Conservation (phyloP, 2,888 invertebrate species). For the Leptopilina syphax region DNA sequence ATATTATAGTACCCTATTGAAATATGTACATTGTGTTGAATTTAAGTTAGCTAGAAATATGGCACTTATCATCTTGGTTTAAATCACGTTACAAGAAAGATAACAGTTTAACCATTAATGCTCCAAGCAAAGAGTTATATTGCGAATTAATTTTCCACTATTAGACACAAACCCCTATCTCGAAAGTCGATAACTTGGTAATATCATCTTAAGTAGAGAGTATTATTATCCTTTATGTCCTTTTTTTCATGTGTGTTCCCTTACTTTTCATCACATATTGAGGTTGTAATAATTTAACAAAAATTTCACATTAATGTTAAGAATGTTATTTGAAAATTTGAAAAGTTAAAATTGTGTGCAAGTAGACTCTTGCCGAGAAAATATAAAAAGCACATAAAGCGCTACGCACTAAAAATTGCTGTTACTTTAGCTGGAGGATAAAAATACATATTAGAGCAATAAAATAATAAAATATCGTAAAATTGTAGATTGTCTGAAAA, state of each 20-base stretch:
- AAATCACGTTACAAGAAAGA: background rate
- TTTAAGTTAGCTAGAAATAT: slow-evolving; percentile 6
- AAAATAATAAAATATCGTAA: slow-evolving; percentile 13
- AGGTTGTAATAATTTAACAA: too few species aligned
- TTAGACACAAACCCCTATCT: background rate
- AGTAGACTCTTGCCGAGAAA: background rate
- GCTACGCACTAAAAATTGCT: background rate
- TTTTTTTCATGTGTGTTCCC: background rate
- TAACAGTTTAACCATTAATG: slow-evolving; percentile 27
- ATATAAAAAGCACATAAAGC: slow-evolving; percentile 12
- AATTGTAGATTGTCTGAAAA: slow-evolving; percentile 12
- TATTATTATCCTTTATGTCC: background rate
- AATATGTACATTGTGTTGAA: slow-evolving; percentile 5
- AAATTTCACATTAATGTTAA: background rate
- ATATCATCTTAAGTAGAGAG: background rate
- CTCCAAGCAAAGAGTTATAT: background rate
- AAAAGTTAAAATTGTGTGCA: background rate
- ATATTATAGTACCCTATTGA: background rate
- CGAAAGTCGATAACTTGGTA: slow-evolving; percentile 2
- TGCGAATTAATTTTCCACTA: slow-evolving; percentile 11
- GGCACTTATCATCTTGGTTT: slow-evolving; percentile 18
- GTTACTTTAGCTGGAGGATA: background rate
- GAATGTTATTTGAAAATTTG: background rate
- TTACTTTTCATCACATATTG: background rate
- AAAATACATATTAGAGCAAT: slow-evolving; percentile 30